phyloP scores from a whole-genome alignment of 1,140 invertebrate species.

The Epicauta chinensis region DNA sequence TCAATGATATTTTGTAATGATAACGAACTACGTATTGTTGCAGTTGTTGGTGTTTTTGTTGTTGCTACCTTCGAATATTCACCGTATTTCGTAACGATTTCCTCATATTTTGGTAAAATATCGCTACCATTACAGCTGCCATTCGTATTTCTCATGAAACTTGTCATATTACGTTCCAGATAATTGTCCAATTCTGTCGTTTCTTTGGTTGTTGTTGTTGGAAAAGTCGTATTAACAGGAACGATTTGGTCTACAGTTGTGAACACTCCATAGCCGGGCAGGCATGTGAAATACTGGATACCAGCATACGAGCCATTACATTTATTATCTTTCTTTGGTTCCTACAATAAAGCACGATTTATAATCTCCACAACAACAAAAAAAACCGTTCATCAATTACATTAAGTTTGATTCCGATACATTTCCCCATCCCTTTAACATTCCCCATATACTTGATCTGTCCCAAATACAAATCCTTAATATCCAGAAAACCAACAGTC shows the following conservation, averaged over 20 bases:
- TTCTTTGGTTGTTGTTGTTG: background rate
- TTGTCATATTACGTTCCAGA: slow-evolving; percentile 29
- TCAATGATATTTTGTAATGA: slow-evolving; percentile 38
- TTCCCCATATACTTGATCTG: slow-evolving; percentile 49
- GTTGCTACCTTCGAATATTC: slow-evolving; percentile 23
- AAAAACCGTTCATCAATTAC: slow-evolving; percentile 42
- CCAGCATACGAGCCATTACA: slow-evolving; percentile 36
- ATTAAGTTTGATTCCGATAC: slow-evolving; percentile 52
- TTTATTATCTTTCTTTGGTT: slow-evolving; percentile 34
- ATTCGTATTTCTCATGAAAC: slow-evolving; percentile 22
- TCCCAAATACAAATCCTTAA: slow-evolving; percentile 37
- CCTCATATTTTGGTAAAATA: slow-evolving; percentile 25
- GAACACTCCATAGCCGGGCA: slow-evolving; percentile 36
- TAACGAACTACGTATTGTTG: slow-evolving; percentile 30
- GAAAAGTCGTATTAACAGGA: slow-evolving; percentile 9
- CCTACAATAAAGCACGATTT: slow-evolving; percentile 40
- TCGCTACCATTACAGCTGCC: no score
- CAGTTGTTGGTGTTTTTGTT: slow-evolving; percentile 20
- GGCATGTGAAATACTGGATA: slow-evolving; percentile 37
- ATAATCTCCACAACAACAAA: slow-evolving; percentile 40
- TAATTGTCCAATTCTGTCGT: slow-evolving; percentile 22
- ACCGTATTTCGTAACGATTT: slow-evolving; percentile 32
- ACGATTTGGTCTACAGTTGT: slow-evolving; percentile 37
- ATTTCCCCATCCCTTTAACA: slow-evolving; percentile 48
- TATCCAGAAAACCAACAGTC: slow-evolving; percentile 37